Evolutionary conservation across 2,888 invertebrate species (phyloP).

Genomic region (Melolontha melolontha): DNA sequence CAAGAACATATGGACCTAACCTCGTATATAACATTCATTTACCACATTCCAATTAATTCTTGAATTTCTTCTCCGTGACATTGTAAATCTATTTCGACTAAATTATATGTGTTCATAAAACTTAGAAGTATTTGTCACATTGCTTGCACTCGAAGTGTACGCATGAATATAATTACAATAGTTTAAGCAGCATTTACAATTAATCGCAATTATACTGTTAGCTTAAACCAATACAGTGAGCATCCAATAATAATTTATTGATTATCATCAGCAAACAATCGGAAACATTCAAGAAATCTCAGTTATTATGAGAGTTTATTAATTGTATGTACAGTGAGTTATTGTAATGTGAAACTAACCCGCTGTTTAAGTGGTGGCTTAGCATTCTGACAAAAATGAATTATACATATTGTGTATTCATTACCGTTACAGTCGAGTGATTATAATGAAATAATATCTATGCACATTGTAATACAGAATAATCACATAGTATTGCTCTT

Average conservation of each 20-base stretch:
- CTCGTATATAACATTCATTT: too few species aligned
- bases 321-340: slow-evolving; percentile 27
- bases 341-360: slow-evolving; percentile 38
- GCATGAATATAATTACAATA: too few species aligned
- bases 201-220: neutral
- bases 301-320: slow-evolving; percentile 29
- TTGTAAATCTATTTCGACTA: too few species aligned
- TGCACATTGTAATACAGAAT: slow-evolving; percentile 28
- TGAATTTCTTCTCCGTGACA: too few species aligned
- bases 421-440: slow-evolving; percentile 32
- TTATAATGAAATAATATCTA: slow-evolving; percentile 36
- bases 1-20: too few species aligned
- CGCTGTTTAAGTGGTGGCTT: slow-evolving; percentile 34
- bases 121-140: too few species aligned
- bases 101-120: too few species aligned
- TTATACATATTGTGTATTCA: slow-evolving; percentile 33
- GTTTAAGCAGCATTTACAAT: too few species aligned
- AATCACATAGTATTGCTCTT: slow-evolving; percentile 36
- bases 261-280: slow-evolving; percentile 18
- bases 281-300: slow-evolving; percentile 10
- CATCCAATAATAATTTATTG: slow-evolving; percentile 22
- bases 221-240: slow-evolving; percentile 16
- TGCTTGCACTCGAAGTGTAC: too few species aligned
- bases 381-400: slow-evolving; percentile 30
- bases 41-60: too few species aligned